phyloP scores from a whole-genome alignment of 1,140 invertebrate genomes.

The Zelostemma sp. region DNA sequence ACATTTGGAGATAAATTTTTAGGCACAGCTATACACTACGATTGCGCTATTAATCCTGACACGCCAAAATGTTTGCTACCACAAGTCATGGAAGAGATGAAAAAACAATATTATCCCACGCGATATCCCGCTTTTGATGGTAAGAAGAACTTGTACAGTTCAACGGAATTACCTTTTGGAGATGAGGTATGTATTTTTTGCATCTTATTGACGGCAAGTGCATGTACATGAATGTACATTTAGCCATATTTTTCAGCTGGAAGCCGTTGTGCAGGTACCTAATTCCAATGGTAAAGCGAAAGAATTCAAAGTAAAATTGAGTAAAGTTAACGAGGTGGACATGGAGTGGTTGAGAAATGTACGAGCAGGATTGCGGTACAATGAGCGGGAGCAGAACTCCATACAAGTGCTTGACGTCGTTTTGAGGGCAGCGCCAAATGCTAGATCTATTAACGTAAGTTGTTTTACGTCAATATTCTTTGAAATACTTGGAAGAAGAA shows the following conservation, averaged over 20 bases:
- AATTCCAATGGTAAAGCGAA: not conserved
- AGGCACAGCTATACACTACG: constrained; percentile 69
- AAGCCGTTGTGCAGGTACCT: not conserved
- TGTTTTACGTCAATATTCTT: no score
- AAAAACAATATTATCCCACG: constrained; percentile 47
- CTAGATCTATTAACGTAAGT: not conserved
- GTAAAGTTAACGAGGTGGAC: not conserved
- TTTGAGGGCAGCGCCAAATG: not conserved
- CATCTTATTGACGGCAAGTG: no score
- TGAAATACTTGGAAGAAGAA: no score
- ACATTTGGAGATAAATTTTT: constrained; percentile 64
- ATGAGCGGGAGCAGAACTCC: no score
- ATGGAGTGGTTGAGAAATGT: not conserved
- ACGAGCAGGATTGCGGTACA: not conserved
- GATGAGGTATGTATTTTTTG: not conserved
- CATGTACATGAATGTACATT: no score
- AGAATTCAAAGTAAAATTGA: not conserved
- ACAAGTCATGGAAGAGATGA: constrained; percentile 55
- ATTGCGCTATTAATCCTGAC: constrained; percentile 70
- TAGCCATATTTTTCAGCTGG: not conserved
- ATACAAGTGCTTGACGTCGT: not conserved
- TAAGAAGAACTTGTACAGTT: not conserved
- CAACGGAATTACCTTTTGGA: not conserved
- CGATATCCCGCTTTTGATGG: constrained; percentile 2
- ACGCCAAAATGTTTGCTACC: constrained; percentile 68